phyloP scores from a whole-genome alignment of 2,797 vertebrate genomes.

The Pteronotus mesoamericanus region DNA sequence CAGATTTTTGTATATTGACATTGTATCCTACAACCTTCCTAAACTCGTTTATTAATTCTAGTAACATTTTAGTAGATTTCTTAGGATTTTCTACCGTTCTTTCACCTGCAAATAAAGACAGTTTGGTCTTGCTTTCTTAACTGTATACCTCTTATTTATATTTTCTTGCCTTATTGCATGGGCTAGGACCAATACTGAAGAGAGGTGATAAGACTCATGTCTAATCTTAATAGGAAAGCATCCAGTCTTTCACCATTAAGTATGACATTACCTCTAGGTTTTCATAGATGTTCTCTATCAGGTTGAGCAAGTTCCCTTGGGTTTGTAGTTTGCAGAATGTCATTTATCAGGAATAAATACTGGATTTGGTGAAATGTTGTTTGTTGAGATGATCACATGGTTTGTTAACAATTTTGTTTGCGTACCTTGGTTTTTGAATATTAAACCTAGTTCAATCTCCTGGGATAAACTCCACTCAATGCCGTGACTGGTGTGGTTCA shows the following conservation, averaged over 20 bases:
- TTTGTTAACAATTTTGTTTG: neutral
- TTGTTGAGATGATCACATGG: neutral
- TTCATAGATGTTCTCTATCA: neutral
- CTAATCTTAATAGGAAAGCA: neutral
- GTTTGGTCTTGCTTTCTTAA: neutral
- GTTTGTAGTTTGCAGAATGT: neutral
- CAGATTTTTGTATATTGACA: neutral
- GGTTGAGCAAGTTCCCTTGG: neutral
- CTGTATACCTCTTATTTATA: neutral
- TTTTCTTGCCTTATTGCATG: neutral
- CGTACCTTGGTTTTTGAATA: constrained; percentile 8
- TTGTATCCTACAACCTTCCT: neutral
- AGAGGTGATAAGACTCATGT: neutral
- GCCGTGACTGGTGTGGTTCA: neutral
- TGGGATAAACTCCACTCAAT: neutral
- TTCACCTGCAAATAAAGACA: neutral
- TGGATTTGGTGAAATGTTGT: neutral
- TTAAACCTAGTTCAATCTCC: neutral
- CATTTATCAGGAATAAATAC: neutral
- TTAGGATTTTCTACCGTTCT: neutral
- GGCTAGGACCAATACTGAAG: neutral
- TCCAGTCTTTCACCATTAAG: neutral
- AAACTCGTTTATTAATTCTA: neutral
- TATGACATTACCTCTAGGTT: fast-evolving
- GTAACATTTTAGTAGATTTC: neutral